Percentiles rank a stretch among this genome's conserved stretches.
These are phyloP conservation scores for Chrysaora quinquecirrha DNA, from an alignment of 30 jellyfish, hydroid and myxozoan genomes.

Conservation along the genomic window DNA sequence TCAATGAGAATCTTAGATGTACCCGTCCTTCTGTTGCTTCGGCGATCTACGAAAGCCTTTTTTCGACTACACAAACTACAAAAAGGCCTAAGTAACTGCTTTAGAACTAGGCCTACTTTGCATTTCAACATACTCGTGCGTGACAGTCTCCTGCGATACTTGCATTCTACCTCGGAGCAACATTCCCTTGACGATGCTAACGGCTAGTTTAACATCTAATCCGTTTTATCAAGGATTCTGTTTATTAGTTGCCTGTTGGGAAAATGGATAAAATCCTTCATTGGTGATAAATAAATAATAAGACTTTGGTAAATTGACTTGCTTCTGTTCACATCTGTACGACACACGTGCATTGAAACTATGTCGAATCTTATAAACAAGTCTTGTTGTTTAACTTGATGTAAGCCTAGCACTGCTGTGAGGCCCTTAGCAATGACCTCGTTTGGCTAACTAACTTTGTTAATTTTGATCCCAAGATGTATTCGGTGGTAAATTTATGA, in stretches of 20 bases:
- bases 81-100: no score
- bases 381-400: background rate
- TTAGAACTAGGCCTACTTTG: no score
- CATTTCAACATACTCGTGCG: no score
- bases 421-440: background rate
- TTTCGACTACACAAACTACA: no score
- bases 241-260: background rate
- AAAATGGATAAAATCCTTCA: background rate
- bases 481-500: background rate
- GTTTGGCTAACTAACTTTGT: background rate
- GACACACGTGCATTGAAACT: background rate
- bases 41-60: no score
- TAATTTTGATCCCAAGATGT: background rate
- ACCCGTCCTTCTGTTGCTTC: no score
- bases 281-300: no score
- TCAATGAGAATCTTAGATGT: no score
- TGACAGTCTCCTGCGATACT: no score
- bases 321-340: background rate
- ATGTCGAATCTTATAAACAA: background rate
- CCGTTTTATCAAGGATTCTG: background rate
- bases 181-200: no score
- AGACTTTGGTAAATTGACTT: background rate
- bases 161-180: no score
- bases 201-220: background rate
- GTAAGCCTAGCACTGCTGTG: background rate